Base-by-base conservation (phyloP, 2,113 vertebrate genomes). In the Nerophis ophidion region DNA sequence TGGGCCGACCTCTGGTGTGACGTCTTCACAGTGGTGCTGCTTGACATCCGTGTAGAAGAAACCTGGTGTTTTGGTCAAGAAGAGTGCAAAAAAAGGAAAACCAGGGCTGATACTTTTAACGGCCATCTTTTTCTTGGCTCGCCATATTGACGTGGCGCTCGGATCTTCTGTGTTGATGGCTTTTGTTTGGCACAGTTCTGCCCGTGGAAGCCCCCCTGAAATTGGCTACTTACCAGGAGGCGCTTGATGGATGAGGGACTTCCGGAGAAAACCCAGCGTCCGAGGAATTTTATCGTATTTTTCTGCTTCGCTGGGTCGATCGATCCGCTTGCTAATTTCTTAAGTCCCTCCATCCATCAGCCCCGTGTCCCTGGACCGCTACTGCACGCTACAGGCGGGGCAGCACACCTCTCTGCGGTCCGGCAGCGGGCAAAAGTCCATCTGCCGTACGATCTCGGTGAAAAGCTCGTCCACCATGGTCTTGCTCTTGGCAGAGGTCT, bases 381-480 rank as follows among this genome's bases (percentile, higher is more conserved):
- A 98, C 90, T 98, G 95, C 68, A 98, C 87, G 89, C 93, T 94
- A 87, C 95, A 97, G 38, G 94, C 87, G 62, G 93, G 93, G 83
- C 95, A 98, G 89, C 95, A 98, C 0, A 92, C 89, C 70, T 94
- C 91, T 58, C 93, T 92, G 83, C 94, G 93, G 90, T 97, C 94
- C 1, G 95, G 94, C 88, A 96, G 91, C n/a, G 95, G 91, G 46
- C 93, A 94, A 75, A 95, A 98, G 91, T 97, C 96, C 95, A 98
- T 98, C 83, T 97, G 95, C 86, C 95, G 85, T 75, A 98, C 95
- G 40, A 98, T 97, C 84, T 97, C 95, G 0, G 95, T 92, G 68
- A 98, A 98, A 35, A 98, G 94, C 85, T 98, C 94, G 72, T 98
- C 95, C 90, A 98, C 95, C 95, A 96, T 97, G 46, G 93, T 96